Base-by-base conservation (phyloP, 1,140 invertebrate genomes). In the Pachyrhynchus sulphureomaculatus region DNA sequence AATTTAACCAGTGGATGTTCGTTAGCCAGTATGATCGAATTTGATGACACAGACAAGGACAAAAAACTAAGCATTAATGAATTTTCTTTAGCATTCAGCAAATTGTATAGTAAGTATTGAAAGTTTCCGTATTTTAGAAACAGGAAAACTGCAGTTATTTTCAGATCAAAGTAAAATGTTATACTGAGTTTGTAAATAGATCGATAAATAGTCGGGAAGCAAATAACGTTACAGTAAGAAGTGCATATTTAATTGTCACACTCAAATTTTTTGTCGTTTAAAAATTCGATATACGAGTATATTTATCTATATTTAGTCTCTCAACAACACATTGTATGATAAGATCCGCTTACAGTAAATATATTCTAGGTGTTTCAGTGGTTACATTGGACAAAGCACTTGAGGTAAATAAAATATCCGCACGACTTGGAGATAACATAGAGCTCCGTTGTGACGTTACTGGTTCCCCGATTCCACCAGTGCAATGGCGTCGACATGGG, bases 391-490 rank as follows among this genome's bases (percentile, higher is more conserved):
- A 90, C 71, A 89, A 90, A 72, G 85, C 86, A 15, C 75, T 90
- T 23, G 86, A 89, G 72, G 81, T 87, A 15, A 88, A 88, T 79
- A 80, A 86, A 69, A 76, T 89, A 59, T 81, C 82, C 59, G 84
- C 87, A 33, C 72, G 86, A 55, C 86, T 90, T 12, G 88, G 87
- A 13, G 89, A 91, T 75, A 90, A 90, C 69, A 84, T 92, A 24
- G 88, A 92, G 72, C 85, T 92, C 56, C 89, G 89, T 69, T 92
- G 89, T 76, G 88, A 89, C 71, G 86, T 88, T 9, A 86, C 83
- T 9, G 86, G 87, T 36, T 85, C 82, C 12, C 87, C 87, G 18
- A 81, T 85, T 2, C 86, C 86, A 0, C 85, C 87, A 13, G 83
- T 91, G 34, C 81, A 90, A 4, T 92, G 89, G 89, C 79, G 83